Evolutionary conservation across 2,113 vertebrate species (phyloP).

Genomic region (Bungarus multicinctus): DNA sequence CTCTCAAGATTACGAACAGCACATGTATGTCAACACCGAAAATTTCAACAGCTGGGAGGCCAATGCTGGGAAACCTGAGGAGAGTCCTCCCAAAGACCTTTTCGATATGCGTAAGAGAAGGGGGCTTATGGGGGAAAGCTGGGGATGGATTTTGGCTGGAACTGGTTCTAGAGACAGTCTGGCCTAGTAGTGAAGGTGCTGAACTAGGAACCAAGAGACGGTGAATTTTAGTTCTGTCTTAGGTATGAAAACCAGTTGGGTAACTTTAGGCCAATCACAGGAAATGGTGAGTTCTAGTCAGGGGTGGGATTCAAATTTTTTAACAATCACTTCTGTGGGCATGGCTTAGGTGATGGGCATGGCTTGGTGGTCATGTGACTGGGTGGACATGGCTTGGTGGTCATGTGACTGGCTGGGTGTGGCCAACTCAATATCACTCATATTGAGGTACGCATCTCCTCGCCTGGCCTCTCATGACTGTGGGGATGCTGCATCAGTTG

Average conservation of each 20-base stretch:
- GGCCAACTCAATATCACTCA: too few relatives aligned
- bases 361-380: too few relatives aligned
- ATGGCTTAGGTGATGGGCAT: too few relatives aligned
- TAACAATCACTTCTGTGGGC: too few relatives aligned
- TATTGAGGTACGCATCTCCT: too few relatives aligned
- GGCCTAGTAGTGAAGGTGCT: not conserved
- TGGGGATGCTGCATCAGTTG: too few relatives aligned
- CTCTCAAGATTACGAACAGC: constrained; percentile 86
- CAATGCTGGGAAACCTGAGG: constrained; percentile 39
- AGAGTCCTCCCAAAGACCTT: constrained; percentile 92
- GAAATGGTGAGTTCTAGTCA: too few relatives aligned
- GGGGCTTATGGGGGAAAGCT: rapidly evolving
- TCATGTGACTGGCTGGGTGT: too few relatives aligned
- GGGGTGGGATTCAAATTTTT: too few relatives aligned
- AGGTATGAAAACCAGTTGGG: not conserved
- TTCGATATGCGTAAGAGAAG: constrained; percentile 93
- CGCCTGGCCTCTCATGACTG: too few relatives aligned
- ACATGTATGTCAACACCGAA: constrained; percentile 95
- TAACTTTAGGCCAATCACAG: too few relatives aligned
- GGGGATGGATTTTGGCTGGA: not conserved
- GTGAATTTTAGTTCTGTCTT: not conserved
- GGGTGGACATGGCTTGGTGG: too few relatives aligned
- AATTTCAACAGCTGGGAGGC: constrained; percentile 74
- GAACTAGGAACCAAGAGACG: not conserved
- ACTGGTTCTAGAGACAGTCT: not conserved